Evolutionary conservation across 2,888 invertebrate species (phyloP).

Genomic region (Dysmachus trigonus): DNA sequence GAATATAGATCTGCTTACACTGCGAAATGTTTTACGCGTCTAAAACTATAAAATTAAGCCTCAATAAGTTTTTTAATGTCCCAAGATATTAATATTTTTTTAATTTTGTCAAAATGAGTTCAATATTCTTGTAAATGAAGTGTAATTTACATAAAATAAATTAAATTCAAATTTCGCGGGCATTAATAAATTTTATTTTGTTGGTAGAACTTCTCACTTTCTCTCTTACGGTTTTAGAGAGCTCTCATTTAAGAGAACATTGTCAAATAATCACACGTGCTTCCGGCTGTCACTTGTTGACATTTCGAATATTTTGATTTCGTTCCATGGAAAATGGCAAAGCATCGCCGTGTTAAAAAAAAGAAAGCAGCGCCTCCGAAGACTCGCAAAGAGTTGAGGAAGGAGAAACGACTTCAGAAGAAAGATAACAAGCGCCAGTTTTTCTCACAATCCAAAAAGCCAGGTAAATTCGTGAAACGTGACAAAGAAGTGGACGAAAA

Average conservation of each 20-base stretch:
- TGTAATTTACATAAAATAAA: not conserved
- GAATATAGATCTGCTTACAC: not conserved
- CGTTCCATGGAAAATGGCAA: conserved; percentile 53
- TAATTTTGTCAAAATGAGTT: not conserved
- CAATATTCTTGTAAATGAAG: not conserved
- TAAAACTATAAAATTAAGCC: not conserved
- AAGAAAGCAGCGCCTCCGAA: conserved; percentile 49
- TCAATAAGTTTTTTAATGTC: not conserved
- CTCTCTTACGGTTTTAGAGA: not conserved
- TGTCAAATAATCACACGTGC: not conserved
- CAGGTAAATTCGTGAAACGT: not conserved
- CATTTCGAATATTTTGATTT: not conserved
- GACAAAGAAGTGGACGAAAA: conserved; percentile 74
- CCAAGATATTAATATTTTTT: not conserved
- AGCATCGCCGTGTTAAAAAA: conserved; percentile 49
- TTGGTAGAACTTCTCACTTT: not conserved
- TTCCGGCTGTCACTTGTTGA: not conserved
- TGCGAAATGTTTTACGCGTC: not conserved
- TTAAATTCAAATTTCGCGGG: not conserved
- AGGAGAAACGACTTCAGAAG: not conserved
- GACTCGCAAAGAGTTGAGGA: conserved; percentile 47
- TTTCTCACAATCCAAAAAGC: not conserved
- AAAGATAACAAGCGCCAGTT: not conserved
- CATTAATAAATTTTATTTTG: not conserved
- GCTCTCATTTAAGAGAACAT: not conserved